A percentile compares a stretch with the other conserved stretches of the same genome.
phyloP scores from a whole-genome alignment of 2,888 invertebrate genomes.

The Hylaea fasciaria region DNA sequence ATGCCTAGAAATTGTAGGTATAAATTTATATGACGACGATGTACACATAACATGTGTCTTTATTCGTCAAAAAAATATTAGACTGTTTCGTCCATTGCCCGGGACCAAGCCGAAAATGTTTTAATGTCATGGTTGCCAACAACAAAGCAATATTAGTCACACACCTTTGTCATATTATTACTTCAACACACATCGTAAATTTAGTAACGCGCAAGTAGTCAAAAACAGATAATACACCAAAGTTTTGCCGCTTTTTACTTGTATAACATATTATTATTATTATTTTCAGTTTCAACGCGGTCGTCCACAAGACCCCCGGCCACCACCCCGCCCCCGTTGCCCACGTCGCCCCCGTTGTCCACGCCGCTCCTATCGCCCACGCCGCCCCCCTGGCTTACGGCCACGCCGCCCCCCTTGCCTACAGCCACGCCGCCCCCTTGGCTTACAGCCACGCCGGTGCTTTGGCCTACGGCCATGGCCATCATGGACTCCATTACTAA shows the following conservation, averaged over 20 bases:
- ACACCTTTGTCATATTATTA: conserved; percentile 12
- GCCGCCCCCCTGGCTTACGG: conserved; percentile 65
- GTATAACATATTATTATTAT: conserved; percentile 4
- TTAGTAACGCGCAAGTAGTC: conserved; percentile 1
- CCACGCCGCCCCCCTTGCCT: conserved; percentile 64
- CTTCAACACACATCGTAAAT: conserved; percentile 12
- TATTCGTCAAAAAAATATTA: conserved; percentile 4
- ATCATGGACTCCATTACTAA: conserved; percentile 76
- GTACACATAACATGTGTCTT: neutral
- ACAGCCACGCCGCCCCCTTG: conserved; percentile 66
- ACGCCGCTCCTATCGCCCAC: conserved; percentile 63
- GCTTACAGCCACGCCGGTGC: conserved; percentile 68
- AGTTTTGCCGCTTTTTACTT: neutral
- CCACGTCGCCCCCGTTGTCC: conserved; percentile 66
- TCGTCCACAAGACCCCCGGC: conserved; percentile 81
- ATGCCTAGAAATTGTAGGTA: conserved; percentile 17
- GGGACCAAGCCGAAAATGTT: conserved; percentile 7
- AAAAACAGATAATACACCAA: neutral
- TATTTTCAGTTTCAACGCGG: conserved; percentile 80
- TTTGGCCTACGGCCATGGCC: conserved; percentile 68
- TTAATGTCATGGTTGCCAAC: conserved; percentile 22
- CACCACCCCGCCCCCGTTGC: conserved; percentile 74
- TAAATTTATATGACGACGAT: conserved; percentile 23
- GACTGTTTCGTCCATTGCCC: conserved; percentile 10
- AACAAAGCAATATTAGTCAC: conserved; percentile 19